A percentile compares a stretch with the other conserved stretches of the same genome.
Evolutionary conservation across 2,113 vertebrate genomes (phyloP).

Genomic region (Chlorodrepanis virens): DNA sequence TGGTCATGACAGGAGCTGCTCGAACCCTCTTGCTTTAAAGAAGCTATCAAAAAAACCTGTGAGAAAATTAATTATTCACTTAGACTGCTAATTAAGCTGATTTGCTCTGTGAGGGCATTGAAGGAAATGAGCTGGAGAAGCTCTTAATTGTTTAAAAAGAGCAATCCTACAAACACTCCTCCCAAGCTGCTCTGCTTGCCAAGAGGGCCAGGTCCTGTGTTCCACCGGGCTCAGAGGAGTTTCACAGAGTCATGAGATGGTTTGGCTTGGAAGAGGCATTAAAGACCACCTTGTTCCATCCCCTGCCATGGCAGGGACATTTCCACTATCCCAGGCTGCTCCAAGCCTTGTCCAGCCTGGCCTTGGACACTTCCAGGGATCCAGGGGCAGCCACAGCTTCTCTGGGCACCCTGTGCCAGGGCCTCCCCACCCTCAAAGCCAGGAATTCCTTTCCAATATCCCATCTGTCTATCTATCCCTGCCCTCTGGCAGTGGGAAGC

Average conservation of each 20-base stretch:
- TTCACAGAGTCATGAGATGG: accelerated
- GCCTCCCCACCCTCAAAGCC: accelerated
- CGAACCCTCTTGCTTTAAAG: neutral
- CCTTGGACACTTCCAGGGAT: neutral
- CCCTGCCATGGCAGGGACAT: neutral
- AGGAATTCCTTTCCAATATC: neutral
- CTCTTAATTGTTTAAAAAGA: constrained; percentile 38
- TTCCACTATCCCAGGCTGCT: accelerated
- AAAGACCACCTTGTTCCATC: accelerated
- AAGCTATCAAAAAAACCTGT: neutral
- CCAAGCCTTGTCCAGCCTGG: accelerated
- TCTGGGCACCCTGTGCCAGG: neutral
- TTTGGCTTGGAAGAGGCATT: neutral
- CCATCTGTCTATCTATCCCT: neutral
- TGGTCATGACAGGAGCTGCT: accelerated
- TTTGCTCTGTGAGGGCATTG: constrained; percentile 14
- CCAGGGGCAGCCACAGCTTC: neutral
- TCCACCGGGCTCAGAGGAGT: accelerated
- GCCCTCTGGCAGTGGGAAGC: neutral
- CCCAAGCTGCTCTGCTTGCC: neutral
- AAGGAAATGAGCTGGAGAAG: constrained; percentile 40
- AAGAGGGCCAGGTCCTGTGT: accelerated
- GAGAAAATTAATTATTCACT: constrained; percentile 52
- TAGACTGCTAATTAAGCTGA: constrained; percentile 34
- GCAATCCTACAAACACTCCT: neutral